phyloP scores from a whole-genome alignment of 2,113 vertebrate genomes.

The Ascaphus truei region DNA sequence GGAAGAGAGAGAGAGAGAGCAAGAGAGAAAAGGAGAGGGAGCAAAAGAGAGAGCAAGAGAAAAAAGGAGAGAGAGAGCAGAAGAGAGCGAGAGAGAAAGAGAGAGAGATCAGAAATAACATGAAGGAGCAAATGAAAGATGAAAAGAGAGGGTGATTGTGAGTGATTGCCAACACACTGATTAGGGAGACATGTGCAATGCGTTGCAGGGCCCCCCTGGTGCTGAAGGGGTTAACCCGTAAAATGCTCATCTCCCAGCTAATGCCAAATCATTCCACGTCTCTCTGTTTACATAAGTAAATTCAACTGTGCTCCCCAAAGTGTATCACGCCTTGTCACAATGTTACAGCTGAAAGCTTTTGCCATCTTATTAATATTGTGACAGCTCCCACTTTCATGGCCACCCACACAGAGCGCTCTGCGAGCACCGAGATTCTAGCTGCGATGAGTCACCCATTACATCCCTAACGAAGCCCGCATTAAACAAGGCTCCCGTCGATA shows the following conservation, averaged over 20 bases:
- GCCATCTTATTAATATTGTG: slow-evolving; percentile 36
- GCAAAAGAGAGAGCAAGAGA: too few species aligned
- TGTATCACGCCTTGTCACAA: slow-evolving; percentile 32
- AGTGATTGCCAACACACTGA: too few species aligned
- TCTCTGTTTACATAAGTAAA: slow-evolving; percentile 32
- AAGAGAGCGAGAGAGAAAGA: too few species aligned
- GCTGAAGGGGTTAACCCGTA: slow-evolving; percentile 9
- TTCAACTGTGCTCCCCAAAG: slow-evolving; percentile 27
- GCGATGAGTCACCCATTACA: slow-evolving; percentile 30
- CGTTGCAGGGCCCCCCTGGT: too few species aligned
- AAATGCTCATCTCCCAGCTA: slow-evolving; percentile 8
- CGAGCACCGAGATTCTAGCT: slow-evolving; percentile 1
- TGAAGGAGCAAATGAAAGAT: too few species aligned
- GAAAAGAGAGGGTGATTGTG: too few species aligned
- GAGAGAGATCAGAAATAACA: too few species aligned
- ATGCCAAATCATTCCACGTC: slow-evolving; percentile 32
- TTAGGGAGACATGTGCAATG: too few species aligned
- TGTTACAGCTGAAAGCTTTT: slow-evolving; percentile 37
- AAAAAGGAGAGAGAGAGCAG: too few species aligned
- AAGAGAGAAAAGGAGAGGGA: too few species aligned
- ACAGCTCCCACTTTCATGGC: slow-evolving; percentile 32
- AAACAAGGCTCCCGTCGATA: too few species aligned
- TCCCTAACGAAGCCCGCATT: neutral
- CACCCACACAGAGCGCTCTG: slow-evolving; percentile 28
- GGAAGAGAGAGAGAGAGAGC: too few species aligned